Evolutionary conservation across 2,113 vertebrate genomes (phyloP).

Genomic region (Sterrhoptilus dennistouni): DNA sequence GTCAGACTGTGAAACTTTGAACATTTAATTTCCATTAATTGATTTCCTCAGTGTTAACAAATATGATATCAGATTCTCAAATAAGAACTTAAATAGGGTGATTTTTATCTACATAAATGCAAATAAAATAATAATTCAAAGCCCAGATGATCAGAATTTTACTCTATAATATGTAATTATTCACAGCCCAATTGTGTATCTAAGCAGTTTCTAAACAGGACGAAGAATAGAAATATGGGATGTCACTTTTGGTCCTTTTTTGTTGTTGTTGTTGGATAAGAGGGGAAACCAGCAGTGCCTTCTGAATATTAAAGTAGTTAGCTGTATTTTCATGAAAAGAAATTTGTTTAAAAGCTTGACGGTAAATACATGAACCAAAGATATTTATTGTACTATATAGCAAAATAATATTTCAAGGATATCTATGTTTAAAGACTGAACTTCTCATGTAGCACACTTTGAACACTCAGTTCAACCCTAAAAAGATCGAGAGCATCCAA

Average conservation of each 20-base stretch:
- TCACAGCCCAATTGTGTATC: conserved; percentile 63
- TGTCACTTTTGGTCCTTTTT: neutral
- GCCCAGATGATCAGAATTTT: conserved; percentile 69
- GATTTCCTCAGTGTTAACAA: conserved; percentile 92
- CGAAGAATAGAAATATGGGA: conserved; percentile 31
- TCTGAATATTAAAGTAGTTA: conserved; percentile 15
- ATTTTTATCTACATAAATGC: conserved; percentile 79
- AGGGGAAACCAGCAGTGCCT: neutral
- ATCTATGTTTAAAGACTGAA: conserved; percentile 52
- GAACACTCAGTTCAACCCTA: neutral
- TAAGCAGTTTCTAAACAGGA: conserved; percentile 58
- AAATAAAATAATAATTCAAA: conserved; percentile 79
- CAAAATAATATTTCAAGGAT: conserved; percentile 41
- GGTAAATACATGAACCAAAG: conserved; percentile 20
- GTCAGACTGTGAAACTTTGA: conserved; percentile 87
- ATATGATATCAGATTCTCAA: conserved; percentile 90
- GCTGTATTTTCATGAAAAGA: conserved; percentile 27
- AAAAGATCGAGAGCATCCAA: neutral
- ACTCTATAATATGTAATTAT: conserved; percentile 72
- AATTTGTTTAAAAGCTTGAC: conserved; percentile 33
- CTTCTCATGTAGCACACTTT: neutral
- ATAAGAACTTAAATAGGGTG: conserved; percentile 67
- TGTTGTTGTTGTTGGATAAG: neutral
- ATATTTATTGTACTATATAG: conserved; percentile 36
- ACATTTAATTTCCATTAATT: conserved; percentile 96